phyloP scores from a whole-genome alignment of 1,140 invertebrate species.

The Stegodyphus dumicola region DNA sequence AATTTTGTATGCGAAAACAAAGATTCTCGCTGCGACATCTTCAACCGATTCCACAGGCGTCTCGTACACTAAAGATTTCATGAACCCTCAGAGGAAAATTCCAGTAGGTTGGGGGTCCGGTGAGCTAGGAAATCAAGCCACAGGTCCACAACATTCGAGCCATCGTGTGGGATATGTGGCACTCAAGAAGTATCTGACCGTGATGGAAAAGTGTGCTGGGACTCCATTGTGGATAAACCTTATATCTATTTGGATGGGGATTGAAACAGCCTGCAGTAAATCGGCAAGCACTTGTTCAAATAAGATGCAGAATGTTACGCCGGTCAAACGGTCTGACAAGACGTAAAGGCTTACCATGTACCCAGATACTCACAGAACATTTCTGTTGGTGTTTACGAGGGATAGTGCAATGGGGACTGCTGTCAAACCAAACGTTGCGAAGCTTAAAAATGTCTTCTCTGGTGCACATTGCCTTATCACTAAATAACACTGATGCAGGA shows the following conservation, averaged over 20 bases:
- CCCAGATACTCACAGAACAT: background rate
- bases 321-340: conserved; percentile 1
- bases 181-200: background rate
- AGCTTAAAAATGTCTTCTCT: background rate
- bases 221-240: background rate
- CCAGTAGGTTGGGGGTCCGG: background rate
- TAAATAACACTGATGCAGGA: background rate
- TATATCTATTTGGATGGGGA: background rate
- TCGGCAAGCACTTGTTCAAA: background rate
- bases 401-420: background rate
- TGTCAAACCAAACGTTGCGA: background rate
- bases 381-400: background rate
- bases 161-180: background rate
- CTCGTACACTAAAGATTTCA: background rate
- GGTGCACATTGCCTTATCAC: background rate
- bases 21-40: background rate
- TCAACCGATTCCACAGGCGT: background rate
- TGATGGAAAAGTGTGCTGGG: background rate
- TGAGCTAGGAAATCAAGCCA: background rate
- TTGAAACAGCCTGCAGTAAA: background rate
- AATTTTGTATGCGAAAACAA: background rate
- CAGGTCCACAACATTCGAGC: background rate
- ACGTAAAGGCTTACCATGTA: conserved; percentile 2
- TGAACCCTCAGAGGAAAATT: background rate
- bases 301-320: background rate